These are phyloP conservation scores for Lagopus leucura DNA, from an alignment of 2,113 vertebrate species.

Conservation along the genomic window DNA sequence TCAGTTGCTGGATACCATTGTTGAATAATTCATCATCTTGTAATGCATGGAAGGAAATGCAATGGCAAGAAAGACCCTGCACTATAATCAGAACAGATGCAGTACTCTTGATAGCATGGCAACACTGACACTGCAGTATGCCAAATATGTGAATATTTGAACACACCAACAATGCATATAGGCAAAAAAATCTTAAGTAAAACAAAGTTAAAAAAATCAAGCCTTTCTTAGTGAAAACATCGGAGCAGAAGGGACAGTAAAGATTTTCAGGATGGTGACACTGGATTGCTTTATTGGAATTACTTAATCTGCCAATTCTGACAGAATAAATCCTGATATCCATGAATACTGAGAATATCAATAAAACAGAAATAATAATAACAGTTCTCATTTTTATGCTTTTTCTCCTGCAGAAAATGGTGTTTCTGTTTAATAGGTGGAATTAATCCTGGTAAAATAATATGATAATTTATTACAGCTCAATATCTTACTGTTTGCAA, in stretches of 20 bases:
- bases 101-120: background rate
- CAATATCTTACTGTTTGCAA: background rate
- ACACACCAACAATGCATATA: background rate
- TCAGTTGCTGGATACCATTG: background rate
- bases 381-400: background rate
- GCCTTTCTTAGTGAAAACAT: background rate
- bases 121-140: background rate
- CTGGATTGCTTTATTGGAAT: background rate
- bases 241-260: background rate
- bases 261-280: background rate
- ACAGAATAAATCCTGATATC: background rate
- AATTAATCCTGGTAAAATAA: background rate
- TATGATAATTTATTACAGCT: background rate
- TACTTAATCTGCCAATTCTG: background rate
- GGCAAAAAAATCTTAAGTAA: background rate
- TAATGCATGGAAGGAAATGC: background rate
- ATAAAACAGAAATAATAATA: background rate
- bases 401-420: background rate
- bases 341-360: background rate
- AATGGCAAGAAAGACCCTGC: background rate
- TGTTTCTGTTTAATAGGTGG: background rate
- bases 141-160: accelerated
- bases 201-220: background rate
- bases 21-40: background rate
- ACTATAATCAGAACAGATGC: background rate